Evolutionary conservation across 2,797 vertebrate species (phyloP), one percentile per base, ranked within the genome.

Genomic region (Argya squamiceps): DNA sequence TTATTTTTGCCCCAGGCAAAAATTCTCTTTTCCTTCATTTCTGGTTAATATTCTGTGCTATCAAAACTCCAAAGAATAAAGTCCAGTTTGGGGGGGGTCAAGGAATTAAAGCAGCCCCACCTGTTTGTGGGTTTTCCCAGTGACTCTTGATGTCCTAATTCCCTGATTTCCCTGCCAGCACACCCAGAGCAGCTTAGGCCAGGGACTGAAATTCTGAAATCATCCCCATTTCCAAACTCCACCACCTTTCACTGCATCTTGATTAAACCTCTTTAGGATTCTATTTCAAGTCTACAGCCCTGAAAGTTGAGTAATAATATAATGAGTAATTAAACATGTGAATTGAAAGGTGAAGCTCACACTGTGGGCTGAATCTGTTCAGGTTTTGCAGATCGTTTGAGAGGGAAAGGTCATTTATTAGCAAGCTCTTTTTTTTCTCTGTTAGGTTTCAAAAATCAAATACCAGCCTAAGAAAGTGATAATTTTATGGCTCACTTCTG

Each of bases 251-350:
- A 26, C 84, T 71, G 77, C 41, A 64, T 63, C 63, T 59, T 67
- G 69, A 64, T 91, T 88, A 67, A 62, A 67, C 17, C 20, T 50
- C 76, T 59, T 83, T 26, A 60, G 36, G 50, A 49, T 93, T 44
- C 34, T 59, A 74, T 88, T 62, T 84, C 77, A 68, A 88, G 77
- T 69, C 86, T 84, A 13, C 50, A 83, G 5, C 80, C 89, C 32
- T 76, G 53, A 18, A 75, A 84, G 24, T 29, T 70, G 88, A 73
- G 41, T 41, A 71, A 56, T 77, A 89, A 76, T 62, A 71, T 37
- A 78, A 55, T 56, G 34, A 93, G 59, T 94, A 95, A 95, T 93
- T 92, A 92, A 92, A 60, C 17, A 80, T 37, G 12, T 67, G 77
- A 86, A 89, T 92, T 95, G 84, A 92, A 87, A 93, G 78, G 77